Evolutionary conservation across 1,140 invertebrate species (phyloP).

Genomic region (Sycophila sp.): DNA sequence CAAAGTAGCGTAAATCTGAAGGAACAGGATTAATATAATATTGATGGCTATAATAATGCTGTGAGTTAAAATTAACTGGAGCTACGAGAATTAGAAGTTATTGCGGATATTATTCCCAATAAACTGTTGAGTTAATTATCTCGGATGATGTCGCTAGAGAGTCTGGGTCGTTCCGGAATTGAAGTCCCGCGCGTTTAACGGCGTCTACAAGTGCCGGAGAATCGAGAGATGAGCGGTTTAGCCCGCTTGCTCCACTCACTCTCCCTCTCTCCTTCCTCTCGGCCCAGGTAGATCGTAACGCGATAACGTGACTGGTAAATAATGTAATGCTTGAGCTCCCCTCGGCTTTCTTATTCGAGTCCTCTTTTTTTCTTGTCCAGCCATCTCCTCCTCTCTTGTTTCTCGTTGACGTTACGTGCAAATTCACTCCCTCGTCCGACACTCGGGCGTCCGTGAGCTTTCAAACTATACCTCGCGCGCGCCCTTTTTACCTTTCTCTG

Average conservation of each 20-base stretch:
- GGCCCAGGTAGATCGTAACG: not conserved
- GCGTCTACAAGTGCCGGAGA: not conserved
- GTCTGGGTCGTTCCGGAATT: not conserved
- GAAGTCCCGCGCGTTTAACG: slow-evolving; percentile 1
- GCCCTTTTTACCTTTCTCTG: not conserved
- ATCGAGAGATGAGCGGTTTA: too few relatives aligned
- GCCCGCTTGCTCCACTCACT: not conserved
- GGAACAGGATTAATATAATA: too few relatives aligned
- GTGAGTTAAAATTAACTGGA: too few relatives aligned
- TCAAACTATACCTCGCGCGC: not conserved
- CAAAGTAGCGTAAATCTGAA: too few relatives aligned
- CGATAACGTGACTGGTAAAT: slow-evolving; percentile 20
- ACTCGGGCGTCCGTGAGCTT: too few relatives aligned
- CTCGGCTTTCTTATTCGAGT: not conserved
- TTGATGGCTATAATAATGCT: too few relatives aligned
- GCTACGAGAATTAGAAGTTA: too few relatives aligned
- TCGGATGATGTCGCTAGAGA: too few relatives aligned
- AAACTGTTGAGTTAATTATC: too few relatives aligned
- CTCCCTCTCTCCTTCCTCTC: not conserved
- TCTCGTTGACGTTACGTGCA: not conserved
- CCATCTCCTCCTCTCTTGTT: not conserved
- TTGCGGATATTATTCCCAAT: too few relatives aligned
- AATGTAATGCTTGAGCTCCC: slow-evolving; percentile 3
- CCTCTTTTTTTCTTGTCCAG: not conserved
- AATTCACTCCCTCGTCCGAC: not conserved